Evolutionary conservation across 1,140 invertebrate genomes (phyloP), one percentile per base, ranked within the genome.

Genomic region (Dreissena rostriformis): DNA sequence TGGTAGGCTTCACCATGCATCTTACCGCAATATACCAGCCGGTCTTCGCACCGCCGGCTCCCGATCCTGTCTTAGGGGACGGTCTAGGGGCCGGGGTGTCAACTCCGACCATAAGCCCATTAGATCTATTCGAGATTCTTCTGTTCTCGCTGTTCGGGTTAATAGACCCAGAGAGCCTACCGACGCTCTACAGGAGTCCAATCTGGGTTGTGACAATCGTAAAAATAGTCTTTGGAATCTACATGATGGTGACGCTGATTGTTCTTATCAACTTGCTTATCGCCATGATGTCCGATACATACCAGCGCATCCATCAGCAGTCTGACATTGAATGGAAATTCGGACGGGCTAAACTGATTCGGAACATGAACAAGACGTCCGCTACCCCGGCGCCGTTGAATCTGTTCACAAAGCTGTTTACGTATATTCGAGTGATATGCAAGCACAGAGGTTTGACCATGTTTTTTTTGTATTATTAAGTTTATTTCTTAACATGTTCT

Each of bases 321-420:
- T 99, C 98, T n/a, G 99, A 99, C 94, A 99, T 98, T 89, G 99
- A 99, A 94, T 99, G 99, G 99, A 99, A 99, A 94, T 99, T 99
- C 92, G 99, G 99, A 51, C 94, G 99, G 88, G 99, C 98, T 65
- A 99, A 99, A 94, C 95, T 99, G 88, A 99, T 99, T 91, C 95
- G 98, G 87, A 98, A 99, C 92, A 99, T 99, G 98, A 98, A 99
- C 94, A 96, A 99, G 91, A 99, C 98, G 11, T 98, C 97, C 57
- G 98, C 98, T 6, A 98, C 99, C 5, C 99, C 99, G 0, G 97
- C 98, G 2, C 99, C 99, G 0, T 95, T 99, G 57, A 99, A 99
- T 93, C 95, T 99, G 68, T 95, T 99, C 84, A 99, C 98, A 1
- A 98, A 98, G 63, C 97, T 94, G 2, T 90, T 93, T 51, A 91